Percentiles rank a stretch among this genome's conserved stretches.
These are phyloP conservation scores for Pyrrhia umbra DNA, from an alignment of 2,888 invertebrate species.

Conservation along the genomic window DNA sequence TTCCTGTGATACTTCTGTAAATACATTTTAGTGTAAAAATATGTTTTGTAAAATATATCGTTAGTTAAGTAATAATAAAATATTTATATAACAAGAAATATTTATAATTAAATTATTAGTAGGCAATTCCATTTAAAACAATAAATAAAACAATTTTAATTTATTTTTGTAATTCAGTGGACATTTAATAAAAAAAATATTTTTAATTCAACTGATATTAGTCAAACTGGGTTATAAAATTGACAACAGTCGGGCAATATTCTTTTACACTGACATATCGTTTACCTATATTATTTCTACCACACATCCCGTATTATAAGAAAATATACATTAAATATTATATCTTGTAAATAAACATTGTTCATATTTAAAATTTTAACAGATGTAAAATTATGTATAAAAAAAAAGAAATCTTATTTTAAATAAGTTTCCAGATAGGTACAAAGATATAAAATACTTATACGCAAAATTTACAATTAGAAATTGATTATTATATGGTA, in stretches of 20 bases:
- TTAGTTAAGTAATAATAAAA: conserved; percentile 42
- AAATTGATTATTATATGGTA: conserved; percentile 3
- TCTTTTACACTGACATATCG: no score
- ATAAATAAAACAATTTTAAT: conserved; percentile 10
- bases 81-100: conserved; percentile 20
- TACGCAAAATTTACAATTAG: conserved; percentile 13
- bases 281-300: neutral
- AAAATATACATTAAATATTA: neutral
- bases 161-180: no score
- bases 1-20: conserved; percentile 79
- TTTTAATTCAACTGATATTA: no score
- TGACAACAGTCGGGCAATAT: no score
- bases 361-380: conserved; percentile 1
- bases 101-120: conserved; percentile 15
- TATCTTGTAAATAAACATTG: neutral
- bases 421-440: neutral
- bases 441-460: conserved; percentile 8
- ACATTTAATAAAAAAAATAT: no score
- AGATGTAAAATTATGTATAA: conserved; percentile 11
- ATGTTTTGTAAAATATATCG: conserved; percentile 62
- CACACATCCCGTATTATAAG: neutral
- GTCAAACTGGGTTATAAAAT: no score
- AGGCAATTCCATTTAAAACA: conserved; percentile 1
- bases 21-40: conserved; percentile 43
- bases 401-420: neutral